These are phyloP conservation scores for Euglossa dilemma DNA, from an alignment of 1,140 invertebrate genomes.

Conservation along the genomic window DNA sequence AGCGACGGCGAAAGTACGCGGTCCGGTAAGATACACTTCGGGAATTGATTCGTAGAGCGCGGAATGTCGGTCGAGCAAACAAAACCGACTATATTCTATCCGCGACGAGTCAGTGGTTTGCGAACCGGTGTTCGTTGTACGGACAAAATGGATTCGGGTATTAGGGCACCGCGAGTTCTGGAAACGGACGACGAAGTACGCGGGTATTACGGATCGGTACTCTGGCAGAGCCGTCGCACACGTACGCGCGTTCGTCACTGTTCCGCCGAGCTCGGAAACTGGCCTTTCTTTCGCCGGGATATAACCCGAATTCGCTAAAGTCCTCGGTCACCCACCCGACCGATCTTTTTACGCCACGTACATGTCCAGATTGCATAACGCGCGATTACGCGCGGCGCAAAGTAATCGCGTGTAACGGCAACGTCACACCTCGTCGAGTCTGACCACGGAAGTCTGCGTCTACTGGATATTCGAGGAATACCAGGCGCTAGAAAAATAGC, in stretches of 20 bases:
- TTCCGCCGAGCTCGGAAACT: background rate
- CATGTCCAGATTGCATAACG: no score
- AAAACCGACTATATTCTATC: slow-evolving; percentile 27
- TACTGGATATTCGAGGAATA: no score
- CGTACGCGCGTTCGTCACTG: slow-evolving; percentile 28
- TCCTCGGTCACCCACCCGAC: no score
- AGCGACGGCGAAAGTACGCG: background rate
- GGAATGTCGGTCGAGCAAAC: background rate
- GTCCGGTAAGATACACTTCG: background rate
- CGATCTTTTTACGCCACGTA: no score
- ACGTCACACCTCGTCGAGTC: no score
- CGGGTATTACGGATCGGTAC: slow-evolving; percentile 20
- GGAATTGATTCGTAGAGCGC: background rate
- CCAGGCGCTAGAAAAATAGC: no score
- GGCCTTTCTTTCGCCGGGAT: no score
- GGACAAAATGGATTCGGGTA: slow-evolving; percentile 53
- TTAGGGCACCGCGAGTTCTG: slow-evolving; percentile 35
- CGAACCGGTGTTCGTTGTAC: slow-evolving; percentile 34
- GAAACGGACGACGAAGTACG: slow-evolving; percentile 26
- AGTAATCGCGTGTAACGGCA: no score
- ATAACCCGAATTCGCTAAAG: no score
- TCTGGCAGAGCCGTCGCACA: slow-evolving; percentile 19
- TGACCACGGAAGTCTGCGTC: no score
- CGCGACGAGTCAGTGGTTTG: slow-evolving; percentile 37
- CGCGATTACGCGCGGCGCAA: no score